phyloP scores from a whole-genome alignment of 2,888 invertebrate species.

The Teleogryllus oceanicus region DNA sequence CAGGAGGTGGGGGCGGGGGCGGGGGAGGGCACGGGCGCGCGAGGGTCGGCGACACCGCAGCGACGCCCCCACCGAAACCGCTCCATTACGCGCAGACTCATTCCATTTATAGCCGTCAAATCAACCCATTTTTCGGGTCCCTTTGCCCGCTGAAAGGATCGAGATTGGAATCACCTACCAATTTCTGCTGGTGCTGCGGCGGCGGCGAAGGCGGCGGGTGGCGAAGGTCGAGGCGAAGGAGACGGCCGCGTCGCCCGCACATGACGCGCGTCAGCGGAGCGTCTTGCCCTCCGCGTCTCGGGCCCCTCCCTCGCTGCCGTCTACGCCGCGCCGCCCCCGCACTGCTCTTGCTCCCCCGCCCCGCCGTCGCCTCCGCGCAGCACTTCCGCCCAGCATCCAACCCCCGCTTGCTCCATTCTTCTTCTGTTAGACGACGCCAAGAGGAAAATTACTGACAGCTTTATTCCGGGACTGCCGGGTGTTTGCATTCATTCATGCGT shows the following conservation, averaged over 20 bases:
- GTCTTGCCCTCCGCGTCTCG: not conserved
- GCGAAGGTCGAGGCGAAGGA: not conserved
- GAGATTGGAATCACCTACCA: constrained; percentile 39
- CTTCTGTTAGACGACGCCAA: constrained; percentile 23
- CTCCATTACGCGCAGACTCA: constrained; percentile 28
- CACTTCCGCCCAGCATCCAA: constrained; percentile 32
- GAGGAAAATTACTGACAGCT: constrained; percentile 50
- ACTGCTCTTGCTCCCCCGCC: constrained; percentile 27
- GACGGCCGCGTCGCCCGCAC: constrained; percentile 32
- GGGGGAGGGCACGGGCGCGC: not conserved
- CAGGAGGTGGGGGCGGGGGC: no score
- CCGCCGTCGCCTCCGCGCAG: constrained; percentile 34
- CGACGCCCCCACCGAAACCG: not conserved
- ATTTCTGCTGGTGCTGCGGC: constrained; percentile 33
- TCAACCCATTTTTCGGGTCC: constrained; percentile 37
- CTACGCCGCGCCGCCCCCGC: constrained; percentile 12
- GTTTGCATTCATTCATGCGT: constrained; percentile 18
- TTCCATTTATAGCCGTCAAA: constrained; percentile 38
- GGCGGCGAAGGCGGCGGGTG: not conserved
- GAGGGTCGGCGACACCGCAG: not conserved
- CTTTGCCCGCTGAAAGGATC: constrained; percentile 35
- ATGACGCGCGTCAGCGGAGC: constrained; percentile 31
- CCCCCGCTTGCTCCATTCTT: constrained; percentile 47
- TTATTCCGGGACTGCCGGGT: constrained; percentile 37
- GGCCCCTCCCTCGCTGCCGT: not conserved